Base-by-base conservation (phyloP, 2,888 invertebrate genomes). In the Parapristionchus giblindavisi region DNA sequence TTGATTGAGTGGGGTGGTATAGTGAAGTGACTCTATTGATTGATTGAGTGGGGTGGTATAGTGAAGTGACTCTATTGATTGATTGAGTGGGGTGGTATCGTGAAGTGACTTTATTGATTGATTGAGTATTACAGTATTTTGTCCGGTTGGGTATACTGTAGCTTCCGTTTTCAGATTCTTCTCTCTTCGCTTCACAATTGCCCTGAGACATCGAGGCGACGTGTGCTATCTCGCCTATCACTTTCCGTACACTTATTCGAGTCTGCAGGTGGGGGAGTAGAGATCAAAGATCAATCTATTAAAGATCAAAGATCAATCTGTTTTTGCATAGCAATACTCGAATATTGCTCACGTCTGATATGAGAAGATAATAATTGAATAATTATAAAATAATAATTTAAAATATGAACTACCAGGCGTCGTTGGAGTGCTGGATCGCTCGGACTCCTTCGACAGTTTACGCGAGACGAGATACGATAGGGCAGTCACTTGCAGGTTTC, bases 121-220 rank as follows among this genome's bases (percentile, higher is more conserved):
- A 8, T 43, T 14, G 11, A 8, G 43, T 43, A 43, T 14, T 43
- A 8, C 43, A 5, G 21, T 27, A 29, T 52, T 34, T 38, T 54
- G 38, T 14, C 36, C 38, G 34, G 52, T 52, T 8, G 60, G 36
- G 36, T 24, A 34, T 27, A 24, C 65, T 11, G 43, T 52, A 52
- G 3, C 24, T 24, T 60, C 1, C 14, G 11, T 17, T 77, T 75
- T 1, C 71, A 85, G 84, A 58, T 94, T 93, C 89, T 91, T 92
- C 86, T 94, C 94, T 0, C 92, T 93, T 52, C 92, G 93, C 3
- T 94, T 94, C 89, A 92, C 92, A 81, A 90, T 94, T 43, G 91
- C 90, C 65, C 94, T 94, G 89, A 92, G 92, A 5, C 92, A 93
- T 88, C 89, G 90, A 70, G 91, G 92, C 78, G 94, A 94, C 87